Evolutionary conservation across 2,797 vertebrate genomes (phyloP), one percentile per base, ranked within the genome.

Genomic region (Darevskia mixta): DNA sequence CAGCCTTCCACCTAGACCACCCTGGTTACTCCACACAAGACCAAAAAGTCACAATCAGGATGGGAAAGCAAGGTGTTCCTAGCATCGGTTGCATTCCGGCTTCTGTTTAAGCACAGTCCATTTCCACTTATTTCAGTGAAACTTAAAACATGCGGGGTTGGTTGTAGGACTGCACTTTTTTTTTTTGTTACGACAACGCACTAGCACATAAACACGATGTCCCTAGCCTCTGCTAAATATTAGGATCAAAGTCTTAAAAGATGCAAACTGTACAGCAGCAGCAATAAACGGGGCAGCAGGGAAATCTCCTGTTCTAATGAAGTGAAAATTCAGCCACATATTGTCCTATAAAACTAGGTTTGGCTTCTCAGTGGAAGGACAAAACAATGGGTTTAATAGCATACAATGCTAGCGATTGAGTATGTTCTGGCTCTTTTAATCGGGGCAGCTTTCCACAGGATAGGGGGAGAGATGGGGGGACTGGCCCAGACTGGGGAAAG

Each of bases 401-500:
- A 82, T 64, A 87, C 75, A 71, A 90, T 79, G 71, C 2, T 75
- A 78, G 85, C 0, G 2, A 95, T 93, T 86, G 79, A 94, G 88
- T 88, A 89, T 58, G 91, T 64, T 90, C 91, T 69, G 41, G 73
- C 77, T 92, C 80, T 27, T 18, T 93, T 89, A 90, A 91, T 87
- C 1, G 29, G 82, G 66, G 86, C 7, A n/a, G 87, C 84, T 93
- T 95, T 95, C 93, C 88, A 93, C 43, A 4, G 78, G 17, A 67
- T 4, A 93, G 81, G 38, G 89, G 91, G 95, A 45, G 55, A 45
- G 10, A 92, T 79, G 38, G 90, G 91, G 94, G 89, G 49, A 86
- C 73, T 0, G 0, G n/a, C 75, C 72, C 61, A 93, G 41, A 69
- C 10, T 76, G 95, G 96, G 94, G 95, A 97, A 96, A 97, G 96